Conservation (phyloP, 2,113 vertebrate species). For the Cyanoramphus novaezelandiae region DNA sequence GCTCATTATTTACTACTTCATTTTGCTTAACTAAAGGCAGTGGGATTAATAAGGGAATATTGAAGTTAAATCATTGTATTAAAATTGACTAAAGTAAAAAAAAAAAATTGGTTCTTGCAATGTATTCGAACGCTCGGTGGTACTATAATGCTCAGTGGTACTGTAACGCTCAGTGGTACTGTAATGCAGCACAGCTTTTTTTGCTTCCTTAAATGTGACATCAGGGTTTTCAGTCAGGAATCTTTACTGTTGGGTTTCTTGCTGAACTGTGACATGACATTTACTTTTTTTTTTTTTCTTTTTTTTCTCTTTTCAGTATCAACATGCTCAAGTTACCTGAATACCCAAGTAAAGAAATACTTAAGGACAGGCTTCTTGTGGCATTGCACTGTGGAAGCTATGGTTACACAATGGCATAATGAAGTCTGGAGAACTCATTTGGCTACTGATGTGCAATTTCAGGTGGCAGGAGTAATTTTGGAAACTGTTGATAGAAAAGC, state of each 20-base stretch:
- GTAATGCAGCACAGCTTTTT: neutral
- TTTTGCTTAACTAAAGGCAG: conserved; percentile 1
- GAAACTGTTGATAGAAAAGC: conserved; percentile 43
- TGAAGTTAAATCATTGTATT: neutral
- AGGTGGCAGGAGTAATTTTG: conserved; percentile 65
- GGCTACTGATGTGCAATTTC: conserved; percentile 45
- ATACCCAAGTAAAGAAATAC: conserved; percentile 92
- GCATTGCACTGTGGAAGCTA: conserved; percentile 98
- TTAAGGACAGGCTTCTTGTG: conserved; percentile 94
- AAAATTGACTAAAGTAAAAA: conserved; percentile 17
- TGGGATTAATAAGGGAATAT: conserved; percentile 2
- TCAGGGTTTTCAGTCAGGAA: conserved; percentile 12
- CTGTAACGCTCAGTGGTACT: neutral
- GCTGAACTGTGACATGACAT: neutral
- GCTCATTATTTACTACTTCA: neutral
- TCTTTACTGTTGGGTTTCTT: conserved; percentile 7
- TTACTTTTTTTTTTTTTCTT: neutral
- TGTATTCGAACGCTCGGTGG: neutral
- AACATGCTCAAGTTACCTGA: conserved; percentile 99
- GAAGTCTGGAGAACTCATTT: conserved; percentile 23
- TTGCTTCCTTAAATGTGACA: neutral
- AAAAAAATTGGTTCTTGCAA: neutral
- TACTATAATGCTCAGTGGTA: neutral
- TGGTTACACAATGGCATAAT: conserved; percentile 96
- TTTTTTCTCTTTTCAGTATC: conserved; percentile 80